Evolutionary conservation across 1,140 invertebrate species (phyloP), one percentile per base, ranked within the genome.

Genomic region (Drosophila nebulosa): DNA sequence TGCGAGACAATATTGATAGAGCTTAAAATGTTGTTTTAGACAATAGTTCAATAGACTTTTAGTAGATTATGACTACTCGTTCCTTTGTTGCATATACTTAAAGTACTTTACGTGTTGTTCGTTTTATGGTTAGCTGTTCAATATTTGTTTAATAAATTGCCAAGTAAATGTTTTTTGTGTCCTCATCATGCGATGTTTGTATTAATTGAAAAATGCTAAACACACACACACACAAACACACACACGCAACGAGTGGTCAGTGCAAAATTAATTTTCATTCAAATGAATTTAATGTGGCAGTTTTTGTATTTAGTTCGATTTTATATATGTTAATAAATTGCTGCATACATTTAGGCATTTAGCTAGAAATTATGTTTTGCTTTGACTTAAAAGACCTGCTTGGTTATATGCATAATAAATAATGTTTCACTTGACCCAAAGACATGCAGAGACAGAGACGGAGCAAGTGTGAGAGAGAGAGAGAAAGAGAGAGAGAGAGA

Each of bases 361-460:
- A 46, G 39, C 39, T 46, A 46, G 39, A 46, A 46, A 46, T 46
- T 46, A 46, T 46, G 39, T 46, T 46, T 46, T 46, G 39, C 39
- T 46, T 46, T 46, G 39, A 46, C 39, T 46, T 46, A 46, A 46
- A 46, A 46, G 39, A 46, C 39, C 39, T 46, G 39, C 39, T 46
- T 18, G 16, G 39, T 46, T 46, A 46, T 46, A 46, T 46, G 39
- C 39, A 46, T 46, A 46, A 46, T 46, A 46, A 46, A 46, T 46
- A 46, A 46, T 46, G 39, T 46, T 46, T 46, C 39, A 21, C 12
- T 46, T 16, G 39, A 21, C 39, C 39, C 16, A 46, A 46, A 21
- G 39, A 46, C 39, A 46, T 79, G 74, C n/a, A 69, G 64, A 62
- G 42, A 35, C 5, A 57, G 21, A 39, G 36, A 39, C 36, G 14